Base-by-base conservation (phyloP, 2,888 invertebrate genomes). In the Hydropsyche betteni region DNA sequence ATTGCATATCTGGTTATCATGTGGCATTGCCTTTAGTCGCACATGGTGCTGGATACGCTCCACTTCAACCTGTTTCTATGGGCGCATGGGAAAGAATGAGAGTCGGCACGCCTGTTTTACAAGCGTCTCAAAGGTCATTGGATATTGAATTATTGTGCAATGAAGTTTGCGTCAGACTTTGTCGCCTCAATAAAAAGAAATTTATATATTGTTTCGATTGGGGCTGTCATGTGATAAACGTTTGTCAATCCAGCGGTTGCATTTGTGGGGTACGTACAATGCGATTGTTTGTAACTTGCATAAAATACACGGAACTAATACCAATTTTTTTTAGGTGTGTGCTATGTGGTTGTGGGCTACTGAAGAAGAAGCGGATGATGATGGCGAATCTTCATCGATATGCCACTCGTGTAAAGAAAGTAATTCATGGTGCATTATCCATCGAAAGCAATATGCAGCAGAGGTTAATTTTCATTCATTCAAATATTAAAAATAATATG, bases 21-120 rank as follows among this genome's bases (percentile, higher is more conserved):
- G 92, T 91, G 82, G 92, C 93, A 69, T 86, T 94, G 80, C 93
- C 92, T 70, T 87, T 93, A 80, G 89, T 91, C 74, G 93, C 93
- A 4, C 90, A 91, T 82, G 93, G 93, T 75, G 90, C 92, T 68
- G 90, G 91, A 69, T 90, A 90, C 82, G 87, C 87, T 8, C 89
- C 90, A 78, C 88, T 92, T 84, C 91, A 91, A 82, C 91, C 90
- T 83, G 88, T 91, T 58, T 88, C 90, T 76, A 86, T 85, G 4
- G 83, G 81, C 16, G 86, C 86, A 0, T 87, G 86, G 86, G 85
- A 86, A 78, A 83, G 85, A 0, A 80, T 84, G n/a, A 78, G 82
- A 34, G 55, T 74, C 53, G 71, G 76, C 7, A 79, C 82, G 0
- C 84, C 83, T 70, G 85, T 87, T 0, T 79, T 86, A 38, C 81